Evolutionary conservation across 2,888 invertebrate species (phyloP).

Genomic region (Drosophila hawaiiensis): DNA sequence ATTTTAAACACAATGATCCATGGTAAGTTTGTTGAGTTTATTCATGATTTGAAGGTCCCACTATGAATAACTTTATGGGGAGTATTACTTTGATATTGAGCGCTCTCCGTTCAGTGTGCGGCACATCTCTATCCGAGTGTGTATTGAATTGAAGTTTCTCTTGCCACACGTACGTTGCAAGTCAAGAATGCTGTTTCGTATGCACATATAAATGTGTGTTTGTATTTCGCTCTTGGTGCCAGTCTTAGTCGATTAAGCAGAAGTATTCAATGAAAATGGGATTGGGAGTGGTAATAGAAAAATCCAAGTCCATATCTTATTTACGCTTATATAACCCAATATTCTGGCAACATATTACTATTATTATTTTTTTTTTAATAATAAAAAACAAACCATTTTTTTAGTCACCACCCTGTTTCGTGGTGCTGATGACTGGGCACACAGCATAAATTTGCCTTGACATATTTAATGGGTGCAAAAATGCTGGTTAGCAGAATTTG

Average conservation of each 20-base stretch:
- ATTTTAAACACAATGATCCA: neutral
- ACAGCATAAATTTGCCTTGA: conserved; percentile 64
- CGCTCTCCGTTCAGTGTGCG: neutral
- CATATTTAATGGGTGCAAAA: conserved; percentile 78
- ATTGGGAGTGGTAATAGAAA: neutral
- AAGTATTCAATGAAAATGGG: conserved; percentile 37
- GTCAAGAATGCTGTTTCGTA: conserved; percentile 22
- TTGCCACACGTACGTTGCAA: neutral
- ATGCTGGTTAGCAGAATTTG: conserved; percentile 70
- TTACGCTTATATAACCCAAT: conserved; percentile 46
- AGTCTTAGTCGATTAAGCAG: conserved; percentile 64
- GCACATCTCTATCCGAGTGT: conserved; percentile 20
- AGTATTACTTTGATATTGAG: neutral
- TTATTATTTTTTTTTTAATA: conserved; percentile 4
- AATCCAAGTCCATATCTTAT: conserved; percentile 29
- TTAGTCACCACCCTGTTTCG: conserved; percentile 15
- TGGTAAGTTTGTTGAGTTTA: neutral
- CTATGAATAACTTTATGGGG: neutral
- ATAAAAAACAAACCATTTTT: conserved; percentile 12
- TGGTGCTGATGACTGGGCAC: neutral
- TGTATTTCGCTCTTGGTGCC: conserved; percentile 21
- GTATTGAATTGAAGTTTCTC: conserved; percentile 30
- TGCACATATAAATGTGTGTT: conserved; percentile 42
- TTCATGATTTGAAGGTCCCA: neutral
- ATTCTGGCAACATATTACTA: conserved; percentile 13